A percentile compares a stretch with the other conserved stretches of the same genome.
These are phyloP conservation scores for Drosophila mettleri DNA, from an alignment of 2,888 invertebrate species.

Conservation along the genomic window DNA sequence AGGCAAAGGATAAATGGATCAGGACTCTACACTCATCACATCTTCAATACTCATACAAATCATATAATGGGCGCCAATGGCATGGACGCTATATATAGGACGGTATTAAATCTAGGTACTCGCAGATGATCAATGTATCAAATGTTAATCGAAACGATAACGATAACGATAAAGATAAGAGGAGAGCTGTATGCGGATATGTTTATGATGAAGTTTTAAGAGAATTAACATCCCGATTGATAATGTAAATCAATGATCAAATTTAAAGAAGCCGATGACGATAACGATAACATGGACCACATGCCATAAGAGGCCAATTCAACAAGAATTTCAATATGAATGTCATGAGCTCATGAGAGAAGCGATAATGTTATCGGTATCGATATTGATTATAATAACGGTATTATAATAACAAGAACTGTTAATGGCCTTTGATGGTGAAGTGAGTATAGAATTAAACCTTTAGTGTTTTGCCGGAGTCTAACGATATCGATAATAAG, in stretches of 20 bases:
- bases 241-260: not conserved
- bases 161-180: not conserved
- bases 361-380: not conserved
- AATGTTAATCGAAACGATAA: not conserved
- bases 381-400: not conserved
- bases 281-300: conserved; percentile 10
- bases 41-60: conserved; percentile 17
- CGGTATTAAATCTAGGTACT: conserved; percentile 43
- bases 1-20: conserved; percentile 20
- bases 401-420: not conserved
- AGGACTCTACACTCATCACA: conserved; percentile 19
- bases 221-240: not conserved
- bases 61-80: conserved; percentile 37
- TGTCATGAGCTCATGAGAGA: not conserved
- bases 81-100: conserved; percentile 64
- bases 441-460: too few relatives aligned
- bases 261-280: not conserved
- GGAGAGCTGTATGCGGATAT: conserved; percentile 1
- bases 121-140: not conserved
- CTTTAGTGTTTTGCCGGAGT: not conserved
- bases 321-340: not conserved
- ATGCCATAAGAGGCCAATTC: not conserved
- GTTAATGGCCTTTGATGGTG: too few relatives aligned
- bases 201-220: conserved; percentile 1
- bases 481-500: not conserved